Percentiles rank a stretch among this genome's conserved stretches.
Evolutionary conservation across 2,888 invertebrate species (phyloP).

Genomic region (Epiblema foenella): DNA sequence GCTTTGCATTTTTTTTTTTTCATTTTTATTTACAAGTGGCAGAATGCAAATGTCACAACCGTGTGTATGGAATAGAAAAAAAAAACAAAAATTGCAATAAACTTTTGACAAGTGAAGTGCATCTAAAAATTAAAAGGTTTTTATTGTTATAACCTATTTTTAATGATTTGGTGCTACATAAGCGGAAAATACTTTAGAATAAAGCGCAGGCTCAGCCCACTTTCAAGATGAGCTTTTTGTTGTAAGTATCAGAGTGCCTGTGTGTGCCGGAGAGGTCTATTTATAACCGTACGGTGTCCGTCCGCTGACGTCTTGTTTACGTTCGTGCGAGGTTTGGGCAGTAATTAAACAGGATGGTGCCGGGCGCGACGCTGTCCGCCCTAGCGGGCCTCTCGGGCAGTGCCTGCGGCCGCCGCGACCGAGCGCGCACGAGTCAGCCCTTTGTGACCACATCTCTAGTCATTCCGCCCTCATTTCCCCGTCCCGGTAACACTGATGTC

Average conservation of each 20-base stretch:
- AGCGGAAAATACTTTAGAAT: constrained; percentile 53
- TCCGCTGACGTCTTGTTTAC: constrained; percentile 74
- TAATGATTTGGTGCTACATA: constrained; percentile 70
- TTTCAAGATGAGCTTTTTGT: constrained; percentile 86
- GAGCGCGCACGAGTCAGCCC: constrained; percentile 17
- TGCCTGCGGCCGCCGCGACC: constrained; percentile 23
- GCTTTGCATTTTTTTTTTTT: not conserved
- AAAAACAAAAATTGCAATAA: constrained; percentile 48
- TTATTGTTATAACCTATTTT: constrained; percentile 59
- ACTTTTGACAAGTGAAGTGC: constrained; percentile 59
- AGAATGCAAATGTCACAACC: constrained; percentile 8
- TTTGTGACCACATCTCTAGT: constrained; percentile 23
- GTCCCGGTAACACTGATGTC: constrained; percentile 22
- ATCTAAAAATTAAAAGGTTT: constrained; percentile 51
- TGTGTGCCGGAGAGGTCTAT: constrained; percentile 60
- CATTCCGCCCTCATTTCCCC: constrained; percentile 22
- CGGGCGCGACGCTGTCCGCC: constrained; percentile 42
- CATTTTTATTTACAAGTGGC: constrained; percentile 1
- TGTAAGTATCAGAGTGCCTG: constrained; percentile 80
- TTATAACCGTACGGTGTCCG: constrained; percentile 66
- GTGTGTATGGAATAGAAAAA: constrained; percentile 32
- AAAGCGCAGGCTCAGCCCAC: constrained; percentile 52
- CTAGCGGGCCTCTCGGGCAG: constrained; percentile 45
- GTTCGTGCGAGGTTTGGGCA: constrained; percentile 55
- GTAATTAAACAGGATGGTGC: constrained; percentile 49